Percentiles rank a stretch among this genome's conserved stretches.
Conservation (phyloP, 2,797 vertebrate genomes). For the Caiman crocodilus region DNA sequence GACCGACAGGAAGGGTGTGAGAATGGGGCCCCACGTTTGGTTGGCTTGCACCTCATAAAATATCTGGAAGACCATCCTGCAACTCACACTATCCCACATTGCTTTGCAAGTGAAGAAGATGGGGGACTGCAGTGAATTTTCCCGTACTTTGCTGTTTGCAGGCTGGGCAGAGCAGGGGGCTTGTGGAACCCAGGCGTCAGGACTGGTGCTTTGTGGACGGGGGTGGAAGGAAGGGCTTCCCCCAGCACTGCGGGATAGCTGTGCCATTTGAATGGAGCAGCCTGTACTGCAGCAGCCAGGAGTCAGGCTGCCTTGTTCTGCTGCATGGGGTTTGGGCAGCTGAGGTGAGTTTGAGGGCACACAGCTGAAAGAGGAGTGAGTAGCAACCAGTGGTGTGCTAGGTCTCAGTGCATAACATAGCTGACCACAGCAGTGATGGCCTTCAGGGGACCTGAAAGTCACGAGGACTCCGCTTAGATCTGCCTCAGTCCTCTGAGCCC, state of each 20-base stretch:
- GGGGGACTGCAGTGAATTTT: background rate
- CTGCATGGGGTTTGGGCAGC: background rate
- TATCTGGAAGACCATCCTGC: background rate
- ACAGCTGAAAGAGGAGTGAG: background rate
- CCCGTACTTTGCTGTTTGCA: background rate
- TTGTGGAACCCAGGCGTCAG: background rate
- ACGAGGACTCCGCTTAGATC: background rate
- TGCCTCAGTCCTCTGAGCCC: background rate
- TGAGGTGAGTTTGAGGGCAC: background rate
- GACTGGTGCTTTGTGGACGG: background rate
- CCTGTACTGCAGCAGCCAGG: background rate
- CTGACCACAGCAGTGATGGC: background rate
- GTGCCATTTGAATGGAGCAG: background rate
- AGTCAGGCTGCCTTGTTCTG: background rate
- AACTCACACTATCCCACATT: background rate
- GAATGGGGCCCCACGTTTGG: background rate
- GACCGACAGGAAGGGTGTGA: slow-evolving; percentile 29
- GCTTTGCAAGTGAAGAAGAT: background rate
- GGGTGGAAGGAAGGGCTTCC: background rate
- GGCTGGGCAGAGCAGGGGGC: background rate
- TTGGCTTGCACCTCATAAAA: background rate
- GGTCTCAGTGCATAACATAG: background rate
- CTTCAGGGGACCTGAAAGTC: background rate
- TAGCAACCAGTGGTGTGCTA: background rate
- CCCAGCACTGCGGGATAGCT: background rate